Base-by-base conservation (phyloP, 2,797 vertebrate genomes). In the Poliocrania exsul region DNA sequence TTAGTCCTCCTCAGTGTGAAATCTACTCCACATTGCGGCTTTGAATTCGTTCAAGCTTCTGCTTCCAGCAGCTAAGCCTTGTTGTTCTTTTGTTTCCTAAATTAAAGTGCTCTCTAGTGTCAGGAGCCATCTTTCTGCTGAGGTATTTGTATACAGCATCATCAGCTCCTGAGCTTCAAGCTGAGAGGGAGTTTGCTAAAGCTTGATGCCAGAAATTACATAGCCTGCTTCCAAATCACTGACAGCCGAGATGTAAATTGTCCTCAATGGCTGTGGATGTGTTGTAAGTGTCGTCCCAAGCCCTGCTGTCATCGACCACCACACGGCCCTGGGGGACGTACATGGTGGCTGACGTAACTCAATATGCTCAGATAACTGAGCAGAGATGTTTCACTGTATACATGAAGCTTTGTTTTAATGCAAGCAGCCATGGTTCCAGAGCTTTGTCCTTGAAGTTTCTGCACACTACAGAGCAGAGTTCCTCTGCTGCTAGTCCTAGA, bases 321-420 rank as follows among this genome's bases (percentile, higher is more conserved):
- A 2, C 33, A 2, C 0, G 6, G 81, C 56, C 57, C 54, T 25
- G 24, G 20, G n/a, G 26, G 5, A 2, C 0, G 3, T 11, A 2
- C 26, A 3, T 2, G 40, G 5, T 42, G 86, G 53, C 54, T 60
- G 69, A 70, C 25, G 24, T 54, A 37, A 6, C 31, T 61, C 40
- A 11, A 2, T 10, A 4, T 14, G 31, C 54, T 54, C 64, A 29
- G 26, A 10, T 37, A 50, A 28, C 14, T 28, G 20, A 51, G 53
- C 57, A 23, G 12, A 5, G 37, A 1, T 40, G 7, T 47, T 47
- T 69, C 35, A 21, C 18, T 10, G 15, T 10, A 1, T 4, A 2
- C 0, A 1, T 0, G 1, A 58, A 66, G n/a, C 35, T 75, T 47
- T 50, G 10, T 46, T 86, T 66, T 47, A 10, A 28, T 17, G 15